A percentile compares a stretch with the other conserved stretches of the same genome.
Conservation (phyloP, 2,888 invertebrate genomes). For the Amphipyra tragopoginis region DNA sequence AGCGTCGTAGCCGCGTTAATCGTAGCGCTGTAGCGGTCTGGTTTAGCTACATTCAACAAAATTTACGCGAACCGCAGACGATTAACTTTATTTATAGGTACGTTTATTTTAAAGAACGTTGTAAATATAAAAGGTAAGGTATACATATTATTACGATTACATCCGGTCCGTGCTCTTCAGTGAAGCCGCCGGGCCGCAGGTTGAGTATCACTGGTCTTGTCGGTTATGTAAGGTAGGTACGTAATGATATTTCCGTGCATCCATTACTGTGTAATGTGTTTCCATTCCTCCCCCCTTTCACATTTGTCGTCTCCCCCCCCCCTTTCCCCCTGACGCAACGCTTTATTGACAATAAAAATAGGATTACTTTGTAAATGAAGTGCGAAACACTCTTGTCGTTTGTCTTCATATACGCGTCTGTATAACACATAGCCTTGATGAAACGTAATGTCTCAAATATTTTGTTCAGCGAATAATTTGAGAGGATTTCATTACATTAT, state of each 20-base stretch:
- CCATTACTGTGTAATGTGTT: slow-evolving; percentile 36
- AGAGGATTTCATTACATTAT: slow-evolving; percentile 5
- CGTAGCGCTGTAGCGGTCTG: not conserved
- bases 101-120: not conserved
- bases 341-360: slow-evolving; percentile 32
- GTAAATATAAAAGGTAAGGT: not conserved
- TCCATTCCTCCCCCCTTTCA: not conserved
- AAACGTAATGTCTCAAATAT: slow-evolving; percentile 2
- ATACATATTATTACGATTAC: not conserved
- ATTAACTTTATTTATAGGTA: not conserved
- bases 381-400: slow-evolving; percentile 14
- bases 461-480: not conserved
- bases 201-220: not conserved
- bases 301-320: not conserved
- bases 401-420: not conserved
- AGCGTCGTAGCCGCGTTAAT: not conserved
- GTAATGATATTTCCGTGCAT: slow-evolving; percentile 24
- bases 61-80: not conserved
- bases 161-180: not conserved
- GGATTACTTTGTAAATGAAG: slow-evolving; percentile 38
- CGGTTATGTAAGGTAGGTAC: not conserved
- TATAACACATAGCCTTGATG: not conserved
- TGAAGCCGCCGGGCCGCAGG: not conserved
- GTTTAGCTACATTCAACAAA: not conserved
- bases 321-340: not conserved